phyloP scores from a whole-genome alignment of 2,113 vertebrate genomes.

The Strix uralensis region DNA sequence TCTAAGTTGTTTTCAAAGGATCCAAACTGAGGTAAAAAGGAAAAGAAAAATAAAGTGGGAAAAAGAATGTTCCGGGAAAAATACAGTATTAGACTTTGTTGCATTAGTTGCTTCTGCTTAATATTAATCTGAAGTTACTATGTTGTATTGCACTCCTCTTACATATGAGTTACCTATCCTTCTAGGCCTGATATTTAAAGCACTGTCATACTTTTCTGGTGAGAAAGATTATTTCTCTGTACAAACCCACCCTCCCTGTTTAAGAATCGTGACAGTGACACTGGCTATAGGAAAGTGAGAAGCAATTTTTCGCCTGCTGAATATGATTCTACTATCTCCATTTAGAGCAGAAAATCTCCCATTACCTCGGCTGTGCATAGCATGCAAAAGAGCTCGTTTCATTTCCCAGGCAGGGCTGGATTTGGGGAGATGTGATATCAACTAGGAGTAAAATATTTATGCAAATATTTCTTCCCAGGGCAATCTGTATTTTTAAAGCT shows the following conservation, averaged over 20 bases:
- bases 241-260: no score
- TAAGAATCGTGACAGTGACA: background rate
- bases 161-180: background rate
- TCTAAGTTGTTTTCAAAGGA: background rate
- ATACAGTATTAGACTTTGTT: background rate
- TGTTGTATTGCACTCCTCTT: background rate
- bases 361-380: background rate
- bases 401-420: background rate
- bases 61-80: background rate
- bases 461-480: slow-evolving; percentile 16
- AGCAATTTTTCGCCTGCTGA: background rate
- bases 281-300: background rate
- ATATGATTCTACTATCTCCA: background rate
- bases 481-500: background rate
- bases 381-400: background rate
- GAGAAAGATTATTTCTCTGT: background rate
- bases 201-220: background rate
- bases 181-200: background rate
- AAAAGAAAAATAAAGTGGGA: background rate
- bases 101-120: background rate
- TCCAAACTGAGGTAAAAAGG: background rate
- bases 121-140: background rate
- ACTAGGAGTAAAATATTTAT: slow-evolving; percentile 26
- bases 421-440: background rate
- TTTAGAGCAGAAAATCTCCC: background rate